Conservation (phyloP, 2,113 vertebrate species). For the Amphilophus citrinellus region DNA sequence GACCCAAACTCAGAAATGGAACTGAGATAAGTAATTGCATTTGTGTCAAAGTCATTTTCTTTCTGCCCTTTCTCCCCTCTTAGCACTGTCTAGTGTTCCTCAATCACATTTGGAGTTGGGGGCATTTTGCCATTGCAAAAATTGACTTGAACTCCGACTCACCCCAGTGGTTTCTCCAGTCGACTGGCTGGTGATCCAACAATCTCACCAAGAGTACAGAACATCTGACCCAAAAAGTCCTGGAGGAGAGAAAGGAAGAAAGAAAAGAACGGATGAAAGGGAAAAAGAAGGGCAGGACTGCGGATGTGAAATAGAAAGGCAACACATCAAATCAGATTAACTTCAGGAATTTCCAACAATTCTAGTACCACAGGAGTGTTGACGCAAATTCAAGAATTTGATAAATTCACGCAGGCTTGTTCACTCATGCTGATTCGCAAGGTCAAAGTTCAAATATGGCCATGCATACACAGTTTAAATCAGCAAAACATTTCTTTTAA, state of each 20-base stretch:
- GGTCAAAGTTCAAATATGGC: neutral
- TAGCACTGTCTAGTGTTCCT: slow-evolving; percentile 8
- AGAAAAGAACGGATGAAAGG: neutral
- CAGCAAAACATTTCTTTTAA: neutral
- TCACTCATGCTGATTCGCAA: neutral
- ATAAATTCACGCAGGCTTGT: neutral
- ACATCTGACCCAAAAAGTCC: slow-evolving; percentile 96
- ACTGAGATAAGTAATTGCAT: neutral
- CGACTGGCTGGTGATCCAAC: slow-evolving; percentile 94
- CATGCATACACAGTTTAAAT: neutral
- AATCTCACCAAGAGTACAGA: slow-evolving; percentile 95
- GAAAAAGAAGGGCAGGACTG: neutral
- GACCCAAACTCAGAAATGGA: neutral
- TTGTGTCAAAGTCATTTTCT: neutral
- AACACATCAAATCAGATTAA: slow-evolving; percentile 21
- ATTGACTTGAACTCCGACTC: slow-evolving; percentile 72
- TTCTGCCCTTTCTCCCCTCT: slow-evolving; percentile 4
- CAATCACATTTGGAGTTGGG: slow-evolving; percentile 17
- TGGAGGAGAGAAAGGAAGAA: slow-evolving; percentile 57
- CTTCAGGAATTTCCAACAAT: neutral
- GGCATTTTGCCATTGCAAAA: slow-evolving; percentile 7
- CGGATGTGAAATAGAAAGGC: neutral
- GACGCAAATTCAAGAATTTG: slow-evolving; percentile 19
- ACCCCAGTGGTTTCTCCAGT: slow-evolving; percentile 94
- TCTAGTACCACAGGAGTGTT: neutral